Percentiles rank a stretch among this genome's conserved stretches.
Evolutionary conservation across 2,888 invertebrate species (phyloP).

Genomic region (Tuta absoluta): DNA sequence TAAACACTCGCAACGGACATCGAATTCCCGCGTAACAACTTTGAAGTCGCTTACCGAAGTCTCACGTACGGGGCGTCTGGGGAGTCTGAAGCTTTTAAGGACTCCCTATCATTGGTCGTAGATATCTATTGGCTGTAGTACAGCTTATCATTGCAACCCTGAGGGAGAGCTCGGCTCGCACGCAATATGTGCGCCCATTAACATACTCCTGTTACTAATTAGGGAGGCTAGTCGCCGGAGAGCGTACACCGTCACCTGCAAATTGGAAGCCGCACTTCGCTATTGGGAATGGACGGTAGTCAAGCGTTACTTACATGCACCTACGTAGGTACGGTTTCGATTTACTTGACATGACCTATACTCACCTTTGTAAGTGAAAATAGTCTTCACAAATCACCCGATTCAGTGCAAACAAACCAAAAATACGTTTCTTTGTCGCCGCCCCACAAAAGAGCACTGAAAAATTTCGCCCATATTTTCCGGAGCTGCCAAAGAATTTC

Average conservation of each 20-base stretch:
- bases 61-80: slow-evolving; percentile 15
- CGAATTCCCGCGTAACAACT: slow-evolving; percentile 14
- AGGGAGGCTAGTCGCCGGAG: slow-evolving; percentile 13
- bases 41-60: slow-evolving; percentile 16
- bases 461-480: slow-evolving; percentile 15
- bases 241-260: slow-evolving; percentile 17
- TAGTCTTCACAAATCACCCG: background rate
- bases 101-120: slow-evolving; percentile 5
- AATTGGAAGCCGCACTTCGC: slow-evolving; percentile 20
- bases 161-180: slow-evolving; percentile 9
- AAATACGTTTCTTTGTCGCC: slow-evolving; percentile 9
- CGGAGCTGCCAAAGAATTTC: slow-evolving; percentile 22
- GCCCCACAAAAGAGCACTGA: slow-evolving; percentile 17
- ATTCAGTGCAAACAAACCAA: background rate
- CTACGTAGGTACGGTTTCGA: background rate
- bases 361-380: background rate
- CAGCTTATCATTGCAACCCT: slow-evolving; percentile 9
- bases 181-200: slow-evolving; percentile 26
- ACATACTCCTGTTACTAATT: slow-evolving; percentile 27
- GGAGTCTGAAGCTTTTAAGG: slow-evolving; percentile 6
- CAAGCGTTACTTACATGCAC: slow-evolving; percentile 5
- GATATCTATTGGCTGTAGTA: slow-evolving; percentile 10
- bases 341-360: background rate
- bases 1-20: slow-evolving; percentile 17
- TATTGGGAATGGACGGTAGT: slow-evolving; percentile 15